These are phyloP conservation scores for Heliornis fulica DNA, from an alignment of 2,113 vertebrate genomes.

Conservation along the genomic window DNA sequence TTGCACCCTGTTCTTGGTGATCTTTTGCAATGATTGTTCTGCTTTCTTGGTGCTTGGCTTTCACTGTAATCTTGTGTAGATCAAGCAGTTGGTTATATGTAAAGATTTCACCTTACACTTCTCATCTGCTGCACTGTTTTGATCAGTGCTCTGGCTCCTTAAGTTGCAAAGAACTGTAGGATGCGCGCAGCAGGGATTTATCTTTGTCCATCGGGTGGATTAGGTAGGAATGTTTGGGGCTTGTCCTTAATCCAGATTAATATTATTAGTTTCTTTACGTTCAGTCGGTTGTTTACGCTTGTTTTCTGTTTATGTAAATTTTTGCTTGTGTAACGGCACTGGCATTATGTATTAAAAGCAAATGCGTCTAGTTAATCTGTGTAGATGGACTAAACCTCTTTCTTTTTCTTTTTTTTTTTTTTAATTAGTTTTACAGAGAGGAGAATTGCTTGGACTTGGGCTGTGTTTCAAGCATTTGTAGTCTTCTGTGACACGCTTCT, in stretches of 20 bases:
- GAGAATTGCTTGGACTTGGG: neutral
- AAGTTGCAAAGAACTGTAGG: neutral
- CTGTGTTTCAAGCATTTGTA: accelerated
- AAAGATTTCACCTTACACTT: neutral
- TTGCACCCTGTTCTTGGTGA: neutral
- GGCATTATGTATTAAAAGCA: neutral
- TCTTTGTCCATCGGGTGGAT: conserved; percentile 24
- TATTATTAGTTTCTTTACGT: conserved; percentile 58
- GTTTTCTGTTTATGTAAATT: conserved; percentile 9
- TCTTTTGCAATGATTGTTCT: neutral
- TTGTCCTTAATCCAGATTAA: conserved; percentile 66
- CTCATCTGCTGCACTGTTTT: neutral
- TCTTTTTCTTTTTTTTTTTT: neutral
- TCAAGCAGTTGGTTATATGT: neutral
- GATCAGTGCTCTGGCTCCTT: neutral
- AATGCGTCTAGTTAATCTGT: neutral
- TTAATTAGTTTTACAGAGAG: neutral
- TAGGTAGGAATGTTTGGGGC: conserved; percentile 44
- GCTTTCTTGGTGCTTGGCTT: neutral
- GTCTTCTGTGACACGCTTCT: neutral
- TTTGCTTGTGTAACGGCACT: neutral
- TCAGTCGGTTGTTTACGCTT: conserved; percentile 23
- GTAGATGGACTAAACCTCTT: neutral
- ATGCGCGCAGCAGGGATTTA: neutral
- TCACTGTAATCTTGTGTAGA: neutral